Percentiles rank a stretch among this genome's conserved stretches.
These are phyloP conservation scores for Scaptomyza polygonia DNA, from an alignment of 2,888 invertebrate genomes.

Conservation along the genomic window DNA sequence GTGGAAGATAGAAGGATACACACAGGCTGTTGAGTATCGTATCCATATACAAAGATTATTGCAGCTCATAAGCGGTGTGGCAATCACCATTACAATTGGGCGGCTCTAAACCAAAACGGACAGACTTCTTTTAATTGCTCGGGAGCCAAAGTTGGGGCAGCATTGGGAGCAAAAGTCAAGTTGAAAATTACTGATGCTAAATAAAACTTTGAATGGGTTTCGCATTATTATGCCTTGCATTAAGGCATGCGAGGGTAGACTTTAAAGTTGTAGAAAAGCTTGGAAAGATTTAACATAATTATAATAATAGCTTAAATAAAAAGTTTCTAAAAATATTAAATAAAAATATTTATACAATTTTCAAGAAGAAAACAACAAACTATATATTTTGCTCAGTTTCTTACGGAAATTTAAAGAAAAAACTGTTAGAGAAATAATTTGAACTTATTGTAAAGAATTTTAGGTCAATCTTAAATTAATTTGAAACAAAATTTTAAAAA, in stretches of 20 bases:
- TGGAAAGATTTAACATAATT: too few species aligned
- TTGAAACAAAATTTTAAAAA: too few species aligned
- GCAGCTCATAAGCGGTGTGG: conserved; percentile 72
- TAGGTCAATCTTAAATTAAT: too few species aligned
- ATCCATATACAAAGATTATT: conserved; percentile 35
- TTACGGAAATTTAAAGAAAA: too few species aligned
- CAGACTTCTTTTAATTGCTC: conserved; percentile 43
- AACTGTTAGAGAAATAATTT: too few species aligned
- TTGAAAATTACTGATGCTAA: conserved; percentile 3
- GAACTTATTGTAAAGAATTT: too few species aligned
- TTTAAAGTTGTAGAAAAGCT: background rate
- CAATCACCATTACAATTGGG: conserved; percentile 68
- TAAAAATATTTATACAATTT: too few species aligned
- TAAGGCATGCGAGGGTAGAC: background rate
- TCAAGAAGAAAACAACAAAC: too few species aligned
- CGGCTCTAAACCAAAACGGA: conserved; percentile 6
- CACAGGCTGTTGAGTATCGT: background rate
- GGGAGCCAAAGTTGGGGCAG: background rate
- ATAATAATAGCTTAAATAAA: too few species aligned
- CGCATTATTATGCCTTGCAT: background rate
- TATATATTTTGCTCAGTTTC: too few species aligned
- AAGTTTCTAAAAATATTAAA: too few species aligned
- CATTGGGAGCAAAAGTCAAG: conserved; percentile 5
- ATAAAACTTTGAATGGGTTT: conserved; percentile 18
- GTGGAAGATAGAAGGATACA: too few species aligned